A percentile compares a stretch with the other conserved stretches of the same genome.
Conservation (phyloP, 2,113 vertebrate species). For the Gobiocypris rarus region DNA sequence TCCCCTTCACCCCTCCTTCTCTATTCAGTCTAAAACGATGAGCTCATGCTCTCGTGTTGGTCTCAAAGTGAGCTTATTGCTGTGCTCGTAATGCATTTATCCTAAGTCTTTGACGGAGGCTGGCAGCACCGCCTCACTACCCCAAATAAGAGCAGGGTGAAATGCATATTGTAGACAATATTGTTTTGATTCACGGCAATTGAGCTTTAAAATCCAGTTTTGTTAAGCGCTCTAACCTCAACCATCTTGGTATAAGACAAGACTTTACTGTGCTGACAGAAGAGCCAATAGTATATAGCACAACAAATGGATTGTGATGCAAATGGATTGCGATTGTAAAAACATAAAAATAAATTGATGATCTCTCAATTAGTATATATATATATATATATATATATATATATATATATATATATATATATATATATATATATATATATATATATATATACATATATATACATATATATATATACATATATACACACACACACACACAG, state of each 20-base stretch:
- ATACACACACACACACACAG: too few species aligned
- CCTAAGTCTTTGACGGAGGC: slow-evolving; percentile 40
- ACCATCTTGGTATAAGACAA: not conserved
- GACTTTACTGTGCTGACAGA: not conserved
- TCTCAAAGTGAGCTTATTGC: slow-evolving; percentile 56
- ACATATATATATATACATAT: too few species aligned
- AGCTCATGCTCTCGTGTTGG: slow-evolving; percentile 61
- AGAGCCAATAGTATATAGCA: not conserved
- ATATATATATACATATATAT: too few species aligned
- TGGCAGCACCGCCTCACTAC: not conserved
- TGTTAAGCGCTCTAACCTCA: not conserved
- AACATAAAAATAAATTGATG: not conserved
- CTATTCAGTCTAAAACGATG: slow-evolving; percentile 53
- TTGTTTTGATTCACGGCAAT: not conserved
- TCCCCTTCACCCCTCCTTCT: slow-evolving; percentile 33
- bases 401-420: too few species aligned
- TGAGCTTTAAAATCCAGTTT: not conserved
- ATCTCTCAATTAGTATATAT: not conserved
- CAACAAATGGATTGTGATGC: not conserved
- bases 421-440: too few species aligned
- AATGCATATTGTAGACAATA: not conserved
- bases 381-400: too few species aligned
- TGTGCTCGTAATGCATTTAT: slow-evolving; percentile 56
- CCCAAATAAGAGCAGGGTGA: not conserved
- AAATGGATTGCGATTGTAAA: not conserved